Evolutionary conservation across 2,797 vertebrate genomes (phyloP).

Genomic region (Apogon talboti): DNA sequence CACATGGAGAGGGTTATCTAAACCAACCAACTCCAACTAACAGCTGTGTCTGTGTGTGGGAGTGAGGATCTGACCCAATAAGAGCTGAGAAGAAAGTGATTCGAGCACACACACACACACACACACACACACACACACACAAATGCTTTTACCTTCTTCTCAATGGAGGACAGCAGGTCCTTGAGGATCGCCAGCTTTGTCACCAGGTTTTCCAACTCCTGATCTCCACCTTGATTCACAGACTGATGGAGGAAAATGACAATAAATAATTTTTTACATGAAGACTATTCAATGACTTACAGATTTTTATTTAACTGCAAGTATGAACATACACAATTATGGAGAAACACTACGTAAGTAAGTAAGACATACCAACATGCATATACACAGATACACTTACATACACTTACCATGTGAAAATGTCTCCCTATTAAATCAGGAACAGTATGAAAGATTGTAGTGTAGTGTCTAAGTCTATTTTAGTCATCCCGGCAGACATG

Average conservation of each 20-base stretch:
- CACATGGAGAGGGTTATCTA: slow-evolving; percentile 29
- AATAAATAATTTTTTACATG: background rate
- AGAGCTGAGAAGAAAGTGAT: background rate
- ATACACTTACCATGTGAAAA: background rate
- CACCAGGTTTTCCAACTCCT: slow-evolving; percentile 94
- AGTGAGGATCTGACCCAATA: background rate
- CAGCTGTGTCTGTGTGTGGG: slow-evolving; percentile 13
- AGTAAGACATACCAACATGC: background rate
- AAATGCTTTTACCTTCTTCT: slow-evolving; percentile 89
- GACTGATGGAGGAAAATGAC: slow-evolving; percentile 72
- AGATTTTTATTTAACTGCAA: too few relatives aligned
- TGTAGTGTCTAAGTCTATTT: slow-evolving; percentile 17
- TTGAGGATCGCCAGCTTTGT: slow-evolving; percentile 94
- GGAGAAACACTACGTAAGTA: background rate
- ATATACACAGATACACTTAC: background rate
- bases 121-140: too few relatives aligned
- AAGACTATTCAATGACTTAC: background rate
- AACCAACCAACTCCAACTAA: slow-evolving; percentile 31
- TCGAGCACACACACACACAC: too few relatives aligned
- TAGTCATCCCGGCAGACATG: slow-evolving; percentile 4
- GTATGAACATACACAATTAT: background rate
- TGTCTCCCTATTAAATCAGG: slow-evolving; percentile 6
- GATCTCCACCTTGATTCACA: slow-evolving; percentile 90
- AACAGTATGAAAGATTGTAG: slow-evolving; percentile 5
- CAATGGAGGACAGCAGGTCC: slow-evolving; percentile 93